Base-by-base conservation (phyloP, 92 coral and sea anemone genomes). In the Parazoanthus atlanticus region DNA sequence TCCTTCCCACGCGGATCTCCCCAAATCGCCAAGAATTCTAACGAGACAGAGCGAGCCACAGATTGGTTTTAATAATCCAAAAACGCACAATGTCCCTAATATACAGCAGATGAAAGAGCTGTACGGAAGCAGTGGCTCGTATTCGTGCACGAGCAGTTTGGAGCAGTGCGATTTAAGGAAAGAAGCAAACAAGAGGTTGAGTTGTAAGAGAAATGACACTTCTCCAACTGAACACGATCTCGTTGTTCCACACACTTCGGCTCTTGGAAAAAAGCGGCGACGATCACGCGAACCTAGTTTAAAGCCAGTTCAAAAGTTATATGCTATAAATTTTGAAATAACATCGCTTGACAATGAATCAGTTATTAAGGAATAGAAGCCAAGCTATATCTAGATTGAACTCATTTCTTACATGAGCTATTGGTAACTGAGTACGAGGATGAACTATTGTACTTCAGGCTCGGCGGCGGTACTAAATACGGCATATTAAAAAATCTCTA, bases 41-140 rank as follows among this genome's bases (percentile, higher is more conserved):
- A 17, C 31, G 17, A 54, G 43, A 80, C 43, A 88, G 47, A 91
- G 89, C 78, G 82, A 71, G 74, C 86, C 88, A 7, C 85, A 88
- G 49, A 61, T 77, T 7, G 71, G 84, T 6, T 85, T 29, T 7
- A 84, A 69, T 28, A 32, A 25, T 30, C 49, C 84, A 8, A 26
- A 61, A 26, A 41, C 15, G 31, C n/a, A 83, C 33, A 13, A 8
- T 41, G 41, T 19, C 25, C 49, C 13, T 29, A 6, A 31, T 3
- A 69, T 66, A 13, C 8, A 78, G 32, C 47, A 34, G 43, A 46
- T 30, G 16, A 81, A 64, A 56, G 29, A 17, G 4, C 31, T 77
- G 38, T 19, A 54, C 33, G 33, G 15, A 52, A 33, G 69, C 54
- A n/a, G 61, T 5, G 38, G 91, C 29, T 77, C 89, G 0, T 79